Evolutionary conservation across 2,113 vertebrate species (phyloP).

Genomic region (Neolamprologus sp.): DNA sequence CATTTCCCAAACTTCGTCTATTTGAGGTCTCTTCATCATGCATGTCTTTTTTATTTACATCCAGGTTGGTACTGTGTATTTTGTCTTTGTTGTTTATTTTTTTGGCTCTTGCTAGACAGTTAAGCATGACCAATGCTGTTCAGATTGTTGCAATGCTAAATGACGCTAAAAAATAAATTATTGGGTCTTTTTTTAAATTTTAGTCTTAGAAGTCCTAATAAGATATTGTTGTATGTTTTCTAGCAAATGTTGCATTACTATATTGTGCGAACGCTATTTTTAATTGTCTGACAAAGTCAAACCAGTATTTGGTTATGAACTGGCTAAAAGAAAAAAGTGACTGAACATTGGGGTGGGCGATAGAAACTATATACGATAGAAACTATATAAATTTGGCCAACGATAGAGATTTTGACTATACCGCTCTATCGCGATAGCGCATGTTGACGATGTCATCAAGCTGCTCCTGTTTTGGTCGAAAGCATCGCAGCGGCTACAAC

Average conservation of each 20-base stretch:
- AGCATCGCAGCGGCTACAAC: background rate
- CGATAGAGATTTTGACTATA: background rate
- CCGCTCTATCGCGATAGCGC: background rate
- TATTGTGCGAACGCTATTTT: background rate
- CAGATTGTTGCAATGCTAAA: background rate
- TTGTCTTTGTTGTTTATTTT: background rate
- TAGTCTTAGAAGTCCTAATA: background rate
- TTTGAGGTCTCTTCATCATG: background rate
- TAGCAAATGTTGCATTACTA: background rate
- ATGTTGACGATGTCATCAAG: background rate
- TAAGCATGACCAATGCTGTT: background rate
- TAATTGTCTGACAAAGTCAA: background rate
- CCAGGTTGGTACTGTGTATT: background rate
- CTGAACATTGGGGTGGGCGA: background rate
- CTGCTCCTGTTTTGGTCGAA: background rate
- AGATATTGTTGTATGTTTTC: background rate
- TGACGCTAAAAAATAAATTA: background rate
- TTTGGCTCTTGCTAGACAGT: background rate
- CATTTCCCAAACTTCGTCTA: background rate
- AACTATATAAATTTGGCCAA: background rate
- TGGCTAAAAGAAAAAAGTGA: background rate
- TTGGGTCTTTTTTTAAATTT: background rate
- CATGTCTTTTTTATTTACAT: background rate
- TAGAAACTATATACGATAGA: background rate
- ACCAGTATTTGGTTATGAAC: background rate